Conservation (phyloP, 2,113 vertebrate species). For the Malurus melanocephalus region DNA sequence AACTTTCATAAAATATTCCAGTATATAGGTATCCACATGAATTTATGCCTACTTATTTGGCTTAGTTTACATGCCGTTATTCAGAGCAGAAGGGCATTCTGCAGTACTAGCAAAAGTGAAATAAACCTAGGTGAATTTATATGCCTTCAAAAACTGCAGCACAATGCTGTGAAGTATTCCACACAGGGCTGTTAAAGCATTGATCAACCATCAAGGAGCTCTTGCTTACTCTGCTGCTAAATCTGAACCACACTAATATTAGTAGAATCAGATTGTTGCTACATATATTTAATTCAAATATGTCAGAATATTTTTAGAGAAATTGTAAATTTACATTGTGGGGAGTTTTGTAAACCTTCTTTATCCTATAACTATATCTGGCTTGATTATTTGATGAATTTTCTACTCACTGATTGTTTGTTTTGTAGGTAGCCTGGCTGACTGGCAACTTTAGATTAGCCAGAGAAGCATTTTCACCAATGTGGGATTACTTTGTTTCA, state of each 20-base stretch:
- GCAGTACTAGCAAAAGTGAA: not conserved
- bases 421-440: constrained; percentile 84
- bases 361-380: not conserved
- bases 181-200: not conserved
- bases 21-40: not conserved
- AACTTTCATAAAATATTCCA: not conserved
- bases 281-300: constrained; percentile 52
- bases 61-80: not conserved
- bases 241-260: not conserved
- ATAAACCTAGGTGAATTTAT: not conserved
- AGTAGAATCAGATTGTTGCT: constrained; percentile 20
- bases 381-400: not conserved
- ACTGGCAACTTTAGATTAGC: constrained; percentile 76
- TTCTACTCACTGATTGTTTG: not conserved
- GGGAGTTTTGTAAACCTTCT: not conserved
- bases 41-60: not conserved
- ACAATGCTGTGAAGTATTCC: not conserved
- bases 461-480: constrained; percentile 80
- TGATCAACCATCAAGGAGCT: not conserved
- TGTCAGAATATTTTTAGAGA: constrained; percentile 45
- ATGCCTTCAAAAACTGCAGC: not conserved
- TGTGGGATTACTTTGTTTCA: constrained; percentile 87
- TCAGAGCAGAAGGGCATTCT: not conserved
- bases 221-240: not conserved
- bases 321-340: constrained; percentile 18